Evolutionary conservation across 2,113 vertebrate genomes (phyloP).

Genomic region (Microtus pennsylvanicus): DNA sequence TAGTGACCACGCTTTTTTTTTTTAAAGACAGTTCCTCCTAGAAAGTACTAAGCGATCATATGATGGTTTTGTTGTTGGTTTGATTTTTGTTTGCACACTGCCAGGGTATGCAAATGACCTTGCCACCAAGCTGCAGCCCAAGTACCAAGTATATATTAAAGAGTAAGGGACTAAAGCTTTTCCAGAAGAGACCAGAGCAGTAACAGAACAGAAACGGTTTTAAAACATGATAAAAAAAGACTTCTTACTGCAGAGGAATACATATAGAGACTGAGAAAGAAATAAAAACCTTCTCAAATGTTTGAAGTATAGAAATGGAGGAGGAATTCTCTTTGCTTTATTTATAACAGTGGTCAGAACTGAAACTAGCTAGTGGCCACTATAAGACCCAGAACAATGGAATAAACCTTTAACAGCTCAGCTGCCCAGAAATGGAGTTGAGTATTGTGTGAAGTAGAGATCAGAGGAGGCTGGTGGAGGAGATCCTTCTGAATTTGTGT

Average conservation of each 20-base stretch:
- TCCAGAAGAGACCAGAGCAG: slow-evolving; percentile 45
- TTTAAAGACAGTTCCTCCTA: background rate
- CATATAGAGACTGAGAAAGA: background rate
- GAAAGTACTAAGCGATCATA: background rate
- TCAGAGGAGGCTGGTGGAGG: background rate
- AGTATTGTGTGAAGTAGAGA: background rate
- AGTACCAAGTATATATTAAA: background rate
- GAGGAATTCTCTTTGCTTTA: slow-evolving; percentile 53
- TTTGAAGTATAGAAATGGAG: background rate
- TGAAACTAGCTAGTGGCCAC: background rate
- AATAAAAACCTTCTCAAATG: background rate
- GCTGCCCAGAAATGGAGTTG: background rate
- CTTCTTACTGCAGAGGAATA: background rate
- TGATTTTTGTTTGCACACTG: background rate
- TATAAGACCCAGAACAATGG: background rate
- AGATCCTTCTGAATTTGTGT: too few species aligned
- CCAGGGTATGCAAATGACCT: background rate
- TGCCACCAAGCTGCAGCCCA: background rate
- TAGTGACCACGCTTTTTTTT: background rate
- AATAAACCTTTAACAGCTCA: background rate
- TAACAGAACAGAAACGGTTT: slow-evolving; percentile 5
- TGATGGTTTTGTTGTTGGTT: background rate
- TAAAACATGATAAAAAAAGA: slow-evolving; percentile 1
- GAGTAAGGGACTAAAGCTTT: background rate
- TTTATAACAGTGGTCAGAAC: slow-evolving; percentile 23